These are phyloP conservation scores for Glyphotaelius pellucidus DNA, from an alignment of 2,888 invertebrate genomes.

Conservation along the genomic window DNA sequence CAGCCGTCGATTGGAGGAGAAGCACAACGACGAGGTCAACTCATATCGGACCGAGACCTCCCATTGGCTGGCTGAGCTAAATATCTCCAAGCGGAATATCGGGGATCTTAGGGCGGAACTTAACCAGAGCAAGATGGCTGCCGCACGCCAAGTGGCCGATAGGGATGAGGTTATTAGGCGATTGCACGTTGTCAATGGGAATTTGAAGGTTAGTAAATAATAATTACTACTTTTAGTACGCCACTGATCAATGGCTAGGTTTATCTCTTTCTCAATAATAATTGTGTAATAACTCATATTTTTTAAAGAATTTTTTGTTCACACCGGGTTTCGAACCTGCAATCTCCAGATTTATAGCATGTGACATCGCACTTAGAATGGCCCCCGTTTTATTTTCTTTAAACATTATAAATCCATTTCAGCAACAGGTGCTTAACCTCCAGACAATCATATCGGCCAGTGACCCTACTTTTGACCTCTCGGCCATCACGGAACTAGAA, in stretches of 20 bases:
- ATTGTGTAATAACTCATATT: too few species aligned
- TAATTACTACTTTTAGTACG: background rate
- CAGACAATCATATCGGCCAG: slow-evolving; percentile 74
- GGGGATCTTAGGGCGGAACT: slow-evolving; percentile 75
- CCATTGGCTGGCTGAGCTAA: slow-evolving; percentile 80
- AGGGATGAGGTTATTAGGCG: slow-evolving; percentile 75
- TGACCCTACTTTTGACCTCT: slow-evolving; percentile 75
- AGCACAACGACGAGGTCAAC: slow-evolving; percentile 80
- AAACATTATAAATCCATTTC: slow-evolving; percentile 47
- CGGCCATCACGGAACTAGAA: slow-evolving; percentile 75
- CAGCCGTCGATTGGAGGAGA: slow-evolving; percentile 78
- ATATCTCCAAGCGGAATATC: slow-evolving; percentile 76
- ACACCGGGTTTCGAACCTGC: background rate
- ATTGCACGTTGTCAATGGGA: slow-evolving; percentile 69
- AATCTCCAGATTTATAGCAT: too few species aligned
- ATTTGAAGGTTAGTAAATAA: slow-evolving; percentile 52
- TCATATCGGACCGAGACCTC: slow-evolving; percentile 81
- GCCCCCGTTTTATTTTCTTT: background rate
- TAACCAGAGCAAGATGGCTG: slow-evolving; percentile 73
- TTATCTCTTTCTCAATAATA: too few species aligned
- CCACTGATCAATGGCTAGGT: too few species aligned
- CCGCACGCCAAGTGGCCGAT: slow-evolving; percentile 73
- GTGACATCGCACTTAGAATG: background rate
- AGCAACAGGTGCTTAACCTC: slow-evolving; percentile 76
- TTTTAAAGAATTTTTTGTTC: background rate